These are phyloP conservation scores for Drosophila niveifrons DNA, from an alignment of 2,888 invertebrate genomes.

Conservation along the genomic window DNA sequence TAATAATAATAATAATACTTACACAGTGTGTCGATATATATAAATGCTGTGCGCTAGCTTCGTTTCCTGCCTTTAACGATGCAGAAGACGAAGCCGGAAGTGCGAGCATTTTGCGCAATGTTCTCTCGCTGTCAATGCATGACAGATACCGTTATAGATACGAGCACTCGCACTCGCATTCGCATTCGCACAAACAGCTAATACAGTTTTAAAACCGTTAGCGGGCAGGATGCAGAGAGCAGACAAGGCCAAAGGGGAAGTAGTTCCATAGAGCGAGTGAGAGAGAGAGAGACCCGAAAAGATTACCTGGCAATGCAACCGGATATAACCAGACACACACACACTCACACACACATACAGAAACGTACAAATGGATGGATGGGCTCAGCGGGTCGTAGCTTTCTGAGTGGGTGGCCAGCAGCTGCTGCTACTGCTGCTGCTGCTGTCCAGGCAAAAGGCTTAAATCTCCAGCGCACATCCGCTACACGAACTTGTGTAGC, in stretches of 20 bases:
- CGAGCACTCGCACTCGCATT: background rate
- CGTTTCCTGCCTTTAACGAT: conserved; percentile 77
- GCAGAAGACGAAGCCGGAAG: conserved; percentile 70
- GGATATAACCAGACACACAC: conserved; percentile 58
- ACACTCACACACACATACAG: conserved; percentile 20
- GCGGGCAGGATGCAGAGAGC: conserved; percentile 56
- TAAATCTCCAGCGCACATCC: conserved; percentile 78
- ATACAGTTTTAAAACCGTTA: conserved; percentile 71
- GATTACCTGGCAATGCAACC: conserved; percentile 80
- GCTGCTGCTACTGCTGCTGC: conserved; percentile 15
- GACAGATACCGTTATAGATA: conserved; percentile 61
- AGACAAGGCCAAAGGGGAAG: background rate
- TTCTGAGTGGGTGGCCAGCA: conserved; percentile 22
- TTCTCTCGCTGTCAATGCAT: conserved; percentile 59
- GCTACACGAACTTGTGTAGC: conserved; percentile 76
- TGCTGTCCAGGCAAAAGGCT: conserved; percentile 61
- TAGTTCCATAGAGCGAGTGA: background rate
- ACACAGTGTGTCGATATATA: conserved; percentile 13
- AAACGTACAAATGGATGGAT: conserved; percentile 24
- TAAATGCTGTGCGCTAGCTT: conserved; percentile 40
- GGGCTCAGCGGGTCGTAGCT: conserved; percentile 27
- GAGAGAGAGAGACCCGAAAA: conserved; percentile 53
- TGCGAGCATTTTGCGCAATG: conserved; percentile 76
- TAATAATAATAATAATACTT: conserved; percentile 34
- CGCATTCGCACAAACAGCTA: conserved; percentile 47